These are phyloP conservation scores for Cataglyphis albicans DNA, from an alignment of 2,888 invertebrate genomes.

Conservation along the genomic window DNA sequence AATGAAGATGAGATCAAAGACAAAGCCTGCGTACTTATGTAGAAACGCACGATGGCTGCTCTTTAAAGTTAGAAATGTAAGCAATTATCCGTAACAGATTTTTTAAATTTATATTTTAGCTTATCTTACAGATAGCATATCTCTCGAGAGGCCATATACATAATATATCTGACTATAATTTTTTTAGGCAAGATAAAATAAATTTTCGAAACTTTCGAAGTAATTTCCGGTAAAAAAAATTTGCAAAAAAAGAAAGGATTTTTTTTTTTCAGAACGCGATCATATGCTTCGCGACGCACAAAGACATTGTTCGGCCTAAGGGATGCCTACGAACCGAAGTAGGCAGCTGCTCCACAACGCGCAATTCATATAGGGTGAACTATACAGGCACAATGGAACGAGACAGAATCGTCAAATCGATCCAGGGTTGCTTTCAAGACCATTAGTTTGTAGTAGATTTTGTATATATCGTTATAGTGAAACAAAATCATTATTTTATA, in stretches of 20 bases:
- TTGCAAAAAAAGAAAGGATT: slow-evolving; percentile 41
- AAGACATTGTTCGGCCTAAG: slow-evolving; percentile 12
- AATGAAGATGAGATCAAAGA: slow-evolving; percentile 22
- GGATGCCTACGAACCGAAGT: slow-evolving; percentile 16
- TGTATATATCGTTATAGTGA: background rate
- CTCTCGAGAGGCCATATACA: too few species aligned
- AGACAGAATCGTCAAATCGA: slow-evolving; percentile 65
- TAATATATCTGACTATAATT: background rate
- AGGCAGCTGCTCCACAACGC: slow-evolving; percentile 71
- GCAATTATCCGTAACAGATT: background rate
- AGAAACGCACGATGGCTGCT: background rate
- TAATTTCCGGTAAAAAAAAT: background rate
- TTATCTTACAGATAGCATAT: background rate
- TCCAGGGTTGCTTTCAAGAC: slow-evolving; percentile 58
- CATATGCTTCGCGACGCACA: slow-evolving; percentile 6
- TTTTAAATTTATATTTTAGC: background rate
- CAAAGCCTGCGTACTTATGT: slow-evolving; percentile 19
- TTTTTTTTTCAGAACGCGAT: background rate
- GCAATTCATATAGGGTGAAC: slow-evolving; percentile 64
- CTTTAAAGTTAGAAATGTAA: slow-evolving; percentile 5
- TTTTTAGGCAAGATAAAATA: background rate
- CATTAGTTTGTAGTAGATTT: background rate
- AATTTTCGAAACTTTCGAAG: background rate
- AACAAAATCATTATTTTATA: background rate
- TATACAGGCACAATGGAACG: slow-evolving; percentile 61